Evolutionary conservation across 2,113 vertebrate genomes (phyloP), one percentile per base, ranked within the genome.

Genomic region (Catagonus wagneri): DNA sequence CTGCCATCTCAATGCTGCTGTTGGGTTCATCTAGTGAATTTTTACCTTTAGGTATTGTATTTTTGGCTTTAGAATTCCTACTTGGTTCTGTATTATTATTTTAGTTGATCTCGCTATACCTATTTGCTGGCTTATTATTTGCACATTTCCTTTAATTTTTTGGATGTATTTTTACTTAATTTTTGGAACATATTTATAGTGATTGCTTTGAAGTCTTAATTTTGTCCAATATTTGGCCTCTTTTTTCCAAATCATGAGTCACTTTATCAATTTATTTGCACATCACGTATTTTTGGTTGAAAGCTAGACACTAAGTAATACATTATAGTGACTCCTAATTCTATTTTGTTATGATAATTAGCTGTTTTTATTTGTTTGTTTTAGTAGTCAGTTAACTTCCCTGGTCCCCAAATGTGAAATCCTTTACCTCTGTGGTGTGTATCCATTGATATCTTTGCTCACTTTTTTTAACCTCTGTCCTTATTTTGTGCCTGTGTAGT

Each of bases 61-160:
- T 75, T 93, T 95, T 92, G 75, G 13, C 10, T 56, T 39, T 87
- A 75, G 58, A 88, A 52, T 88, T 75, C 20, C 76, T 83, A 22
- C 4, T 60, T 92, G 56, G 23, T 32, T 81, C n/a, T 39, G 36
- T 34, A 66, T 50, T 50, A 66, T 75, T 66, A 0, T 68, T 81
- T 60, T 66, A 68, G 4, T 75, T 95, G 81, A 32, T 88, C 36
- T 50, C 68, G 13, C 81, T 10, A n/a, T 66, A 23, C 15, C 4
- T 68, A 63, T 83, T 81, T 81, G 2, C 16, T 52, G 3, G 32
- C 52, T 36, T 44, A 50, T 54, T 54, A 86, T 81, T 74, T 52
- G 29, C 58, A 60, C 14, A 68, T 92, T 90, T 74, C 19, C 7
- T 75, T 92, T 78, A 71, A 44, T 54, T 83, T 19, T 50, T 81